Percentiles rank a stretch among this genome's conserved stretches.
These are phyloP conservation scores for Smittia sp. DNA, from an alignment of 2,888 invertebrate species.

Conservation along the genomic window DNA sequence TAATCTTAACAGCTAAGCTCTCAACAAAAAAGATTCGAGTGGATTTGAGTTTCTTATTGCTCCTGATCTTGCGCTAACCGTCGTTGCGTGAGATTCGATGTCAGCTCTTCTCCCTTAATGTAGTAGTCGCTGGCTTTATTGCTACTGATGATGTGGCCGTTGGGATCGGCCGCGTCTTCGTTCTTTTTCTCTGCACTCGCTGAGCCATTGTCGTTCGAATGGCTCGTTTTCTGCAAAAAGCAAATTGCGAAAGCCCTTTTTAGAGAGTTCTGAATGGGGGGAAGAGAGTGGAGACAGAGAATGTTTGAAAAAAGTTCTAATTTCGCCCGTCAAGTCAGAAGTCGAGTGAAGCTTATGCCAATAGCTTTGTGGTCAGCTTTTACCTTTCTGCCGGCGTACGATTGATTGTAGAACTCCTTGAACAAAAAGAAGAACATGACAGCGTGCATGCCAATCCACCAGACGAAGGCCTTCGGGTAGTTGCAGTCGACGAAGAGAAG, in stretches of 20 bases:
- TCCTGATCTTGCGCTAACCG: slow-evolving; percentile 10
- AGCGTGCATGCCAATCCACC: slow-evolving; percentile 95
- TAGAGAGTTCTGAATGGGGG: background rate
- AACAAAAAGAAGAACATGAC: slow-evolving; percentile 95
- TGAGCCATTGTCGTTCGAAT: background rate
- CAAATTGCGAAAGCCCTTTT: background rate
- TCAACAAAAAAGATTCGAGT: background rate
- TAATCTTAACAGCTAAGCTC: slow-evolving; percentile 19
- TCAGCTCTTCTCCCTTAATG: slow-evolving; percentile 44
- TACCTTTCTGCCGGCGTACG: slow-evolving; percentile 58
- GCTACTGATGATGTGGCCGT: slow-evolving; percentile 39
- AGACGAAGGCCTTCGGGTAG: slow-evolving; percentile 89
- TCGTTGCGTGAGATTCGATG: slow-evolving; percentile 45
- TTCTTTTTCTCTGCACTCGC: background rate
- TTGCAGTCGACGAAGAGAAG: slow-evolving; percentile 87
- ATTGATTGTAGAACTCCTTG: slow-evolving; percentile 88
- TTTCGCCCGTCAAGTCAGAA: background rate
- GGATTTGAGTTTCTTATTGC: slow-evolving; percentile 23
- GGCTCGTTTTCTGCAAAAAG: slow-evolving; percentile 13
- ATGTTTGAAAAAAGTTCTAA: too few species aligned
- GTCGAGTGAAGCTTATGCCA: background rate
- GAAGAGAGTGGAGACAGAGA: background rate
- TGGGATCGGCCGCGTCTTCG: background rate
- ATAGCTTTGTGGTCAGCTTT: slow-evolving; percentile 10
- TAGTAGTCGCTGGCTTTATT: slow-evolving; percentile 45